Percentiles rank a stretch among this genome's conserved stretches.
phyloP scores from a whole-genome alignment of 2,113 vertebrate genomes.

The Thalassoma bifasciatum region DNA sequence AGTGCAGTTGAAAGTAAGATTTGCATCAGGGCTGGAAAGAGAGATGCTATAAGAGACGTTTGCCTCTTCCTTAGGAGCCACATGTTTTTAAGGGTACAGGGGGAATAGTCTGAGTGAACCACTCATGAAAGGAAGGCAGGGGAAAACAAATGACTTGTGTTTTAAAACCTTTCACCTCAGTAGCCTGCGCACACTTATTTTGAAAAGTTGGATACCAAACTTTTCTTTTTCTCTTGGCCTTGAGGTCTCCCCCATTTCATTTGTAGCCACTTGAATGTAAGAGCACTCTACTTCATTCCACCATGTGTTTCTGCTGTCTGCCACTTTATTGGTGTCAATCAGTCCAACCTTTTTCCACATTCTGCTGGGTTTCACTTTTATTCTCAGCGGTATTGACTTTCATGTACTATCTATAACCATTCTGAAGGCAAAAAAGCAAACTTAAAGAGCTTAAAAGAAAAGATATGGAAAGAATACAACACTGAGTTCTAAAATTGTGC shows the following conservation, averaged over 20 bases:
- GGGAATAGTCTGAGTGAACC: background rate
- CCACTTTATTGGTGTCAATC: slow-evolving; percentile 40
- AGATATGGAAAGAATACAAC: slow-evolving; percentile 4
- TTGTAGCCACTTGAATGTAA: slow-evolving; percentile 41
- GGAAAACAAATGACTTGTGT: background rate
- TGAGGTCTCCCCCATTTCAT: slow-evolving; percentile 58
- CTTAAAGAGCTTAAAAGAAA: background rate
- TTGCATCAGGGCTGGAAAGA: background rate
- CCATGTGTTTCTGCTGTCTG: slow-evolving; percentile 10
- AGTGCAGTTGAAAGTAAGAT: slow-evolving; percentile 57
- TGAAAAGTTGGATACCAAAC: slow-evolving; percentile 37
- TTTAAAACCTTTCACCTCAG: slow-evolving; percentile 25
- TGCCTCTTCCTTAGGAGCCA: background rate
- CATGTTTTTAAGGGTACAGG: slow-evolving; percentile 1
- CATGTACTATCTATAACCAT: background rate
- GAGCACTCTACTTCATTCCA: slow-evolving; percentile 37
- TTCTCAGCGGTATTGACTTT: slow-evolving; percentile 13
- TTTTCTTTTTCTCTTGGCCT: slow-evolving; percentile 48
- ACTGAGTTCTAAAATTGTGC: slow-evolving; percentile 1
- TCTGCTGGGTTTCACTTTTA: slow-evolving; percentile 12
- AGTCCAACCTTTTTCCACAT: slow-evolving; percentile 20
- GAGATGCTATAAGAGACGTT: background rate
- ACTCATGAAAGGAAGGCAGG: background rate
- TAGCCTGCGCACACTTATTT: background rate
- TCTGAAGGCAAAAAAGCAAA: background rate